Conservation (phyloP, 2,113 vertebrate species). For the Oceanodroma tethys region DNA sequence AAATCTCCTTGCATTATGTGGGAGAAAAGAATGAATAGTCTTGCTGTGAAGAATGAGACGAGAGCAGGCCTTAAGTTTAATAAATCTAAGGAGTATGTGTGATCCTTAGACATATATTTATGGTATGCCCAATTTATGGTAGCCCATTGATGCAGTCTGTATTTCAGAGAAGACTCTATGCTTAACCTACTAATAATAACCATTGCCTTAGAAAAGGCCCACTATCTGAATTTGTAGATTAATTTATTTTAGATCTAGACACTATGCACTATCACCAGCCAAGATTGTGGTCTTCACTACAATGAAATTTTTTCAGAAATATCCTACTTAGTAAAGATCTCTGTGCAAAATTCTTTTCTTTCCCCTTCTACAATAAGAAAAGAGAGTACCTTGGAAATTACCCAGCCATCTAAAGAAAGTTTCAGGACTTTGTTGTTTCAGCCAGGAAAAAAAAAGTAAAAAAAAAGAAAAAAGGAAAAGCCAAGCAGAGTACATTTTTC, state of each 20-base stretch:
- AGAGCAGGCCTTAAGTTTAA: not conserved
- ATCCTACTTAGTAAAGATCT: not conserved
- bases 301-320: not conserved
- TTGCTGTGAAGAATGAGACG: not conserved
- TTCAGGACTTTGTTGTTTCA: not conserved
- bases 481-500: not conserved
- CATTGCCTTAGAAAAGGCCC: not conserved
- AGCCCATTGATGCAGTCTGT: not conserved
- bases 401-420: not conserved
- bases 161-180: not conserved
- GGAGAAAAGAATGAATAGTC: not conserved
- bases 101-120: not conserved
- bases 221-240: not conserved
- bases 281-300: not conserved
- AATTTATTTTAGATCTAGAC: not conserved
- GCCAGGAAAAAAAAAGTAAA: rapidly evolving
- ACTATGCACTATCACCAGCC: rapidly evolving
- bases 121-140: not conserved
- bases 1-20: not conserved
- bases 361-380: not conserved
- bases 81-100: not conserved
- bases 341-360: not conserved
- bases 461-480: not conserved
- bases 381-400: not conserved
- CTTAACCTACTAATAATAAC: not conserved